Evolutionary conservation across 2,113 vertebrate species (phyloP), one percentile per base, ranked within the genome.

Genomic region (Microtus pennsylvanicus): DNA sequence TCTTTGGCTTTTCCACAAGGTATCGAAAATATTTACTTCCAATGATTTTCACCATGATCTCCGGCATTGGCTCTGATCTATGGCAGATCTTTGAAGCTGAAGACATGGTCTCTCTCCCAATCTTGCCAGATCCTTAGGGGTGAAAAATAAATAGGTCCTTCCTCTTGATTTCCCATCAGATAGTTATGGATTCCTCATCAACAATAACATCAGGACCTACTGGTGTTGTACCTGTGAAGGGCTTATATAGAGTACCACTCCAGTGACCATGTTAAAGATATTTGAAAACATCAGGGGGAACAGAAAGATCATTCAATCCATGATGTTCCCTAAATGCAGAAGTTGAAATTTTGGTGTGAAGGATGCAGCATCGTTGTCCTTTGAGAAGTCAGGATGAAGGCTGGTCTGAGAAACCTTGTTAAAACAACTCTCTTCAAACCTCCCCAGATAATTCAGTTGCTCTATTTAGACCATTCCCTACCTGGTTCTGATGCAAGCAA

Each of bases 21-120:
- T 92, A 96, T 30, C 5, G 21, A 82, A 97, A 96, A 26, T 97
- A 50, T 95, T 97, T 97, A 69, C 97, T 96, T 94, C 96, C 96
- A 17, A 93, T 77, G 77, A 97, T 98, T 94, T 97, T 98, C 69
- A 97, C 94, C 38, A 90, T 75, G 2, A 75, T 92, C 28, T 97
- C 95, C 22, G 92, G 94, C 86, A 97, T 93, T n/a, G 63, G 52
- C 38, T 75, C 77, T 90, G 92, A 91, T 33, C 38, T 67, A 42
- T 0, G 0, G 14, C 90, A 52, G 50, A 19, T 75, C 88, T 96
- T 95, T 88, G 72, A 42, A 50, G 33, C 26, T 38, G 94, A 76
- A 92, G 94, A 87, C 96, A 96, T 93, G 38, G 45, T 92, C 50
- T 77, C 94, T 87, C 63, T 72, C 58, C 80, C 96, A 92, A 52